A percentile compares a stretch with the other conserved stretches of the same genome.
Evolutionary conservation across 2,888 invertebrate genomes (phyloP).

Genomic region (Drosophila borborema): DNA sequence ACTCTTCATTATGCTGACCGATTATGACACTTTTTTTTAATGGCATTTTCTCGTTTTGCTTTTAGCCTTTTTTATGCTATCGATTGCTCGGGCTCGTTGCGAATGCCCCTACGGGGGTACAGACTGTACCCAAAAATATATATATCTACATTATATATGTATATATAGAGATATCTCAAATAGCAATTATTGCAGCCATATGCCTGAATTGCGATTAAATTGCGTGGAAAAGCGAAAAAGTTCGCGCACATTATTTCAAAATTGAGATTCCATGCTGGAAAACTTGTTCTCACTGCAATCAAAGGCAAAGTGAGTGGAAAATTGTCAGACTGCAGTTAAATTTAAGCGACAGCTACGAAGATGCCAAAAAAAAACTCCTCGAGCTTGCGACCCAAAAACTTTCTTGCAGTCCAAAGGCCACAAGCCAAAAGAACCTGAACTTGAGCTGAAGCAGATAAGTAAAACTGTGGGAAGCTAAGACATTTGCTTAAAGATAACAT

Average conservation of each 20-base stretch:
- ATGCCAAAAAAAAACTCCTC: not conserved
- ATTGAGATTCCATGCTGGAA: not conserved
- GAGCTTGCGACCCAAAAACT: slow-evolving; percentile 4
- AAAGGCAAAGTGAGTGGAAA: not conserved
- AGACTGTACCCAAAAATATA: not conserved
- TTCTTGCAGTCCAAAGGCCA: slow-evolving; percentile 9
- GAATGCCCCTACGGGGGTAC: slow-evolving; percentile 29
- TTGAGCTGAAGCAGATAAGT: not conserved
- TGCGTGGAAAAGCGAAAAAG: slow-evolving; percentile 54
- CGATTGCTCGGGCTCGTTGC: slow-evolving; percentile 64
- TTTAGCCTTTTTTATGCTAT: slow-evolving; percentile 70
- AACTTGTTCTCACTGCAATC: not conserved
- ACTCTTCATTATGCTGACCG: slow-evolving; percentile 74
- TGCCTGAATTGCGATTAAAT: slow-evolving; percentile 51
- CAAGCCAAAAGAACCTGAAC: not conserved
- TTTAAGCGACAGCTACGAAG: not conserved
- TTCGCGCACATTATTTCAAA: slow-evolving; percentile 6
- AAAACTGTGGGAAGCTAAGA: not conserved
- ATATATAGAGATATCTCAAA: slow-evolving; percentile 1
- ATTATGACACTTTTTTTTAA: slow-evolving; percentile 77
- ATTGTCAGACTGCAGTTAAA: not conserved
- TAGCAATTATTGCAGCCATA: slow-evolving; percentile 50
- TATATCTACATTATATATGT: not conserved
- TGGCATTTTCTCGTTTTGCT: slow-evolving; percentile 72
- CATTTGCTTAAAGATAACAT: not conserved